A percentile compares a stretch with the other conserved stretches of the same genome.
Evolutionary conservation across 2,888 invertebrate genomes (phyloP).

Genomic region (Anoncus sp.): DNA sequence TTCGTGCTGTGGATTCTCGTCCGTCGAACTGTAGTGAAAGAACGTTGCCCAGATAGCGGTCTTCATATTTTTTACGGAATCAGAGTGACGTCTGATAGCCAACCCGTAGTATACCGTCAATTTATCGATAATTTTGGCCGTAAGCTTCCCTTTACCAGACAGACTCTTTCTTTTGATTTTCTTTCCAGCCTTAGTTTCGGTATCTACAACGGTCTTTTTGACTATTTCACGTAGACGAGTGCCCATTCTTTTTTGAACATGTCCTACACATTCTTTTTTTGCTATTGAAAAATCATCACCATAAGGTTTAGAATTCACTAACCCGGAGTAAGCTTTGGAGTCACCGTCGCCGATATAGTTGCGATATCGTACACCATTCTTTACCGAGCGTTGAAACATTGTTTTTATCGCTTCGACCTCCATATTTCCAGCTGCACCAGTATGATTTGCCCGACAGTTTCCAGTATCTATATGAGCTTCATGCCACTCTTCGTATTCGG

Average conservation of each 20-base stretch:
- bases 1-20: too few species aligned
- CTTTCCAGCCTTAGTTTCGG: too few species aligned
- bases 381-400: slow-evolving; percentile 19
- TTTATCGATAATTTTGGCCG: too few species aligned
- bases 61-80: too few species aligned
- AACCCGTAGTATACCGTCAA: too few species aligned
- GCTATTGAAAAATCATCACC: slow-evolving; percentile 50
- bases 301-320: slow-evolving; percentile 56
- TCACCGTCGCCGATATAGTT: slow-evolving; percentile 56
- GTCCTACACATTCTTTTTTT: slow-evolving; percentile 56
- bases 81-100: too few species aligned
- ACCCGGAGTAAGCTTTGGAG: slow-evolving; percentile 45
- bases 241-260: slow-evolving; percentile 56
- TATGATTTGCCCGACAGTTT: slow-evolving; percentile 6
- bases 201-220: slow-evolving; percentile 53
- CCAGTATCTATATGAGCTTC: slow-evolving; percentile 3
- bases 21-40: too few species aligned
- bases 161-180: too few species aligned
- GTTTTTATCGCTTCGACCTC: slow-evolving; percentile 9
- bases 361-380: slow-evolving; percentile 15
- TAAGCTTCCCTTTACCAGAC: too few species aligned
- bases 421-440: slow-evolving; percentile 13
- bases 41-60: too few species aligned
- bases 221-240: slow-evolving; percentile 24
- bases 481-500: slow-evolving; percentile 37